These are phyloP conservation scores for Nemotelus nigrinus DNA, from an alignment of 2,888 invertebrate species.

Conservation along the genomic window DNA sequence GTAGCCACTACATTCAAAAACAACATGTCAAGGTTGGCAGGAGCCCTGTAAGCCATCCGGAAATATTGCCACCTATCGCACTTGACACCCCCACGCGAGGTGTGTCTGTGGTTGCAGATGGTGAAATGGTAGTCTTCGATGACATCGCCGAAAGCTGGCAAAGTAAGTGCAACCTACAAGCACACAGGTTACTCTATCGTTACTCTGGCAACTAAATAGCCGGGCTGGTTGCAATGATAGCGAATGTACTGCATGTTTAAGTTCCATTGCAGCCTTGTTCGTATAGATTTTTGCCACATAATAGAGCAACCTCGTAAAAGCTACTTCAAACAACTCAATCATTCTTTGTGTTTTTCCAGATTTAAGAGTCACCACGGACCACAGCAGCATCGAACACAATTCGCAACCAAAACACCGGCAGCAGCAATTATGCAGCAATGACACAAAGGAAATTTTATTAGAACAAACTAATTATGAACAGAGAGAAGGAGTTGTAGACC, in stretches of 20 bases:
- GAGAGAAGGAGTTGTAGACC: slow-evolving; percentile 43
- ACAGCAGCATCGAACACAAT: slow-evolving; percentile 28
- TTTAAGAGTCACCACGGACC: slow-evolving; percentile 49
- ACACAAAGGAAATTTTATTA: slow-evolving; percentile 46
- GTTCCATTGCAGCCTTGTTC: too few relatives aligned
- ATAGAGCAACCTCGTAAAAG: too few relatives aligned
- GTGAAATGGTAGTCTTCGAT: slow-evolving; percentile 86
- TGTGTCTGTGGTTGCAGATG: slow-evolving; percentile 73
- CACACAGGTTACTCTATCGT: too few relatives aligned
- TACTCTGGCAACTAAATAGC: too few relatives aligned
- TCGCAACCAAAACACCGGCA: slow-evolving; percentile 46
- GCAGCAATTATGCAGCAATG: slow-evolving; percentile 49
- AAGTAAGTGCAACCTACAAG: slow-evolving; percentile 63
- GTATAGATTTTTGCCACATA: too few relatives aligned
- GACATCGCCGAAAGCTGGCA: slow-evolving; percentile 87
- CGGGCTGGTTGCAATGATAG: too few relatives aligned
- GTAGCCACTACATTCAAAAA: slow-evolving; percentile 52
- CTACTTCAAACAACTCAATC: background rate
- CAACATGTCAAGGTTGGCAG: slow-evolving; percentile 59
- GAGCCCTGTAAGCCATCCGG: slow-evolving; percentile 58
- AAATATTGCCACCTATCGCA: slow-evolving; percentile 41
- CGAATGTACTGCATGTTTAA: too few relatives aligned
- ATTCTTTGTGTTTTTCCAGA: slow-evolving; percentile 33
- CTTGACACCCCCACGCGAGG: slow-evolving; percentile 48
- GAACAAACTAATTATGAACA: slow-evolving; percentile 42